phyloP scores from a whole-genome alignment of 2,113 vertebrate species.

The Platanista minor region DNA sequence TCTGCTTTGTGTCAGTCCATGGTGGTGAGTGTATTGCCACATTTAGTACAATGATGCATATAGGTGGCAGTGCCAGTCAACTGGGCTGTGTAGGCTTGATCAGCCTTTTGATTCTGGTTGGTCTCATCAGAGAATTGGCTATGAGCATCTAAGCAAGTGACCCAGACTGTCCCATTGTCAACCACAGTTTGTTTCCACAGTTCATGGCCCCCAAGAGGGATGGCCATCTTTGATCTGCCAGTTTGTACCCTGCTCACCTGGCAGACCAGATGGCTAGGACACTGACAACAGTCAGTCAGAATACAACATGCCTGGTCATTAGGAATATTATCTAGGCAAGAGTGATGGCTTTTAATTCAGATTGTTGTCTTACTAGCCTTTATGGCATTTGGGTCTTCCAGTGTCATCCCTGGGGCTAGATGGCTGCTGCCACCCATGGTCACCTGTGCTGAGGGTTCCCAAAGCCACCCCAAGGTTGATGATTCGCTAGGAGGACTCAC shows the following conservation, averaged over 20 bases:
- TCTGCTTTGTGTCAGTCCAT: background rate
- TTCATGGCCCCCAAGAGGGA: background rate
- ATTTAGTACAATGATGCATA: background rate
- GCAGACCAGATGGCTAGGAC: background rate
- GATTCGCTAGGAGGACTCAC: background rate
- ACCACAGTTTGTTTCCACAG: background rate
- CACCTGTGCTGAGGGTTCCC: background rate
- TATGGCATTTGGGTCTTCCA: background rate
- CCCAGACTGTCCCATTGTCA: background rate
- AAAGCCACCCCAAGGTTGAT: background rate
- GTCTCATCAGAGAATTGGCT: background rate
- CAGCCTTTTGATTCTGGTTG: background rate
- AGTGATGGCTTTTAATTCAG: background rate
- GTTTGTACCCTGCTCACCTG: background rate
- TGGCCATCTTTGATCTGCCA: background rate
- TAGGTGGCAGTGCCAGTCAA: background rate
- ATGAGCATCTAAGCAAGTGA: background rate
- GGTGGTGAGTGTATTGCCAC: background rate
- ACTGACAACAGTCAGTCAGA: background rate
- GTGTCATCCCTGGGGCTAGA: background rate
- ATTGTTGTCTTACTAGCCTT: background rate
- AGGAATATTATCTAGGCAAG: background rate
- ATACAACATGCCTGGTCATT: background rate
- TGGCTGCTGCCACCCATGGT: background rate
- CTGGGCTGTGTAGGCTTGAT: background rate